Evolutionary conservation across 1,140 invertebrate genomes (phyloP), one percentile per base, ranked within the genome.

Genomic region (Tetragnatha versicolor): DNA sequence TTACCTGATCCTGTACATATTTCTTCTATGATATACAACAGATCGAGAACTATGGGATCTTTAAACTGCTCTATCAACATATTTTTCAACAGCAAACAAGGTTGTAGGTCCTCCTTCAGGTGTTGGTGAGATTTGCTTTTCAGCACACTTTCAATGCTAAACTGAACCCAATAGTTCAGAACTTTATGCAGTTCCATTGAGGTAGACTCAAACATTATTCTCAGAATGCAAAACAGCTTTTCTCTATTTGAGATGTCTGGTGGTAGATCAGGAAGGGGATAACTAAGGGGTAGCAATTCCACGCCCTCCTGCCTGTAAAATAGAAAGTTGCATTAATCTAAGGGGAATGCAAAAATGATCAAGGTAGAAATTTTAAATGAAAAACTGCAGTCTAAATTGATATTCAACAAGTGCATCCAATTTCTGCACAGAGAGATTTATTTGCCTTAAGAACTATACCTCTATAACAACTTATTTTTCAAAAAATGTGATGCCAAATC

Each of bases 1-100:
- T 68, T 47, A 68, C 65, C 65, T 20, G n/a, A 25, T 49, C 20
- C n/a, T 33, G n/a, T n/a, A 49, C 9, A 68, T 27, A 68, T 49
- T 20, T 35, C 6, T 14, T 25, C 25, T n/a, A 68, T 33, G 31
- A 31, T 3, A 31, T 33, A 7, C 5, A 33, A 6, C 29, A 68
- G 22, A 2, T 51, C 29, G 7, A 9, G 7, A 51, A 35, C 42
- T 31, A 68, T 68, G 17, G 27, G 25, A 65, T 49, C 29, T 25
- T 12, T 51, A 4, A 68, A 17, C n/a, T 68, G 39, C 14, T 68
- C 27, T 4, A 2, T 20, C 29, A 68, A 45, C 2, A 49, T 33
- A 20, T 29, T 12, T 22, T 20, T 47, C 12, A 68, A 25, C 6
- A 25, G 39, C 14, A 49, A 51, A 68, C 65, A 68, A 1, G 31